phyloP scores from a whole-genome alignment of 92 coral and sea anemone genomes.

The Phenganax subtilis region DNA sequence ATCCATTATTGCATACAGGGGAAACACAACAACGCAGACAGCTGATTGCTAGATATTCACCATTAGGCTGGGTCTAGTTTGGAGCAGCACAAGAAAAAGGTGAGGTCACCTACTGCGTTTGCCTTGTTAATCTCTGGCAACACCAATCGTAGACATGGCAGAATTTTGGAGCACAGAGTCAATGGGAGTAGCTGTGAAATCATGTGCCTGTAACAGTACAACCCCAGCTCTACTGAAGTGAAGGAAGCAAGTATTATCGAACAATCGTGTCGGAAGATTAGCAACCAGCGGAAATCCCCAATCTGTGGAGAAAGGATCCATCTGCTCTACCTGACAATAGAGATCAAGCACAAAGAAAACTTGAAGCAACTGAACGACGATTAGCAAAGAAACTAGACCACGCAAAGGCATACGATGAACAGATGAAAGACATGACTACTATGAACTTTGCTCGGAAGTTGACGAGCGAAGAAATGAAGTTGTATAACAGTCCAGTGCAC shows the following conservation, averaged over 20 bases:
- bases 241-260: conserved; percentile 40
- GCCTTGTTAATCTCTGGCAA: conserved; percentile 32
- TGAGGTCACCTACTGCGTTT: not conserved
- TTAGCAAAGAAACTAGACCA: conserved; percentile 31
- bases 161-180: conserved; percentile 56
- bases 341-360: conserved; percentile 32
- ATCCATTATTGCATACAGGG: conserved; percentile 35
- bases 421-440: conserved; percentile 37
- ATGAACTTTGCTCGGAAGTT: conserved; percentile 39
- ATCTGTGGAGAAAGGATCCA: conserved; percentile 41
- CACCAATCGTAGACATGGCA: conserved; percentile 43
- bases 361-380: conserved; percentile 41
- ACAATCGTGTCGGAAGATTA: conserved; percentile 31
- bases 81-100: conserved; percentile 31
- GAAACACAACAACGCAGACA: conserved; percentile 42
- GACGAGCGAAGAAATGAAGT: conserved; percentile 38
- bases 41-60: conserved; percentile 38
- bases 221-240: conserved; percentile 48
- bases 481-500: conserved; percentile 50
- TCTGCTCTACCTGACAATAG: conserved; percentile 33
- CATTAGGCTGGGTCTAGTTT: conserved; percentile 52
- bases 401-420: conserved; percentile 40
- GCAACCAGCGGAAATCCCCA: conserved; percentile 43
- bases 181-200: conserved; percentile 48
- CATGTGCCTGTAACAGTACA: conserved; percentile 53